These are phyloP conservation scores for Acrocephalus kingi DNA, from an alignment of 2,113 vertebrate species.

Conservation along the genomic window DNA sequence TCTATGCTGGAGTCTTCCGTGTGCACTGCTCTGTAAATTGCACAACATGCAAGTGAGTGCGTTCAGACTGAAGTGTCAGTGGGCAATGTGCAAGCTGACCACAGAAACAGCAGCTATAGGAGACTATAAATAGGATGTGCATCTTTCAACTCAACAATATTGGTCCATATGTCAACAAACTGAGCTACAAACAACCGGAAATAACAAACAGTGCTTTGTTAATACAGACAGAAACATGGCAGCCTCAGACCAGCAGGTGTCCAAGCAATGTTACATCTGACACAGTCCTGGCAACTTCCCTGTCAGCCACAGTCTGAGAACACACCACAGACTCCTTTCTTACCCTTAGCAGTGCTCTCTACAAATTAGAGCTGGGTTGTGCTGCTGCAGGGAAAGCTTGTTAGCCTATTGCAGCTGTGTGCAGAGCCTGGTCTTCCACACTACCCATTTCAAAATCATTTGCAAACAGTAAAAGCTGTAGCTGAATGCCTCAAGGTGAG, in stretches of 20 bases:
- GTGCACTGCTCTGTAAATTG: background rate
- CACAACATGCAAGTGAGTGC: background rate
- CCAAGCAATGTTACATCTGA: background rate
- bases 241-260: background rate
- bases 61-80: background rate
- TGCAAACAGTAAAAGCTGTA: background rate
- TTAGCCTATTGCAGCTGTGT: background rate
- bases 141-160: background rate
- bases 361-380: background rate
- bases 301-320: background rate
- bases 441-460: background rate
- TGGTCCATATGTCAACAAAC: background rate
- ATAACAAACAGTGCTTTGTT: background rate
- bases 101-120: background rate
- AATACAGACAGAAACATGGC: background rate
- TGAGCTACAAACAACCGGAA: background rate
- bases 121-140: background rate
- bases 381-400: background rate
- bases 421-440: background rate
- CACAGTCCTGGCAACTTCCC: background rate
- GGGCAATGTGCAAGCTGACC: background rate
- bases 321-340: background rate
- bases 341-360: background rate
- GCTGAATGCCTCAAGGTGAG: background rate
- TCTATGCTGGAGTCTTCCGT: background rate